Evolutionary conservation across 2,888 invertebrate genomes (phyloP).

Genomic region (Andrena marginata): DNA sequence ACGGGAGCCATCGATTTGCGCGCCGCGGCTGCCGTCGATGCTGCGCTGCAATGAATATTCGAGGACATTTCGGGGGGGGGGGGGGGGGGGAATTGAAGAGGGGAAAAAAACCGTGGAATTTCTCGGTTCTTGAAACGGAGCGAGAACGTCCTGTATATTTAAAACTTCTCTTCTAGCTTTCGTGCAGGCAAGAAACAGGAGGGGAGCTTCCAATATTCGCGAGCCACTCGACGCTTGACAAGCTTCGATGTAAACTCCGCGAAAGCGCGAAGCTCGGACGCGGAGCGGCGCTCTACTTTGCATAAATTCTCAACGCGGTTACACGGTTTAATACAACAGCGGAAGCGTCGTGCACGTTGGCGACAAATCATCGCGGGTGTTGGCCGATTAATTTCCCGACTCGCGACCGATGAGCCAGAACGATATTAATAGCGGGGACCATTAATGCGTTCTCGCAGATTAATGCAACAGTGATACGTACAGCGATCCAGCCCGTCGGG

Average conservation of each 20-base stretch:
- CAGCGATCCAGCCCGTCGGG: background rate
- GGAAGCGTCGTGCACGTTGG: background rate
- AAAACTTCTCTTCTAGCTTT: too few species aligned
- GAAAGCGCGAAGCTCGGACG: background rate
- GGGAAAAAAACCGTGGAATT: background rate
- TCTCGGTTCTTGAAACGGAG: background rate
- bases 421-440: conserved; percentile 1
- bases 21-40: background rate
- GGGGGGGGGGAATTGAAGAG: conserved; percentile 19
- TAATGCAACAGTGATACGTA: conserved; percentile 3
- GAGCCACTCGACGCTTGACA: too few species aligned
- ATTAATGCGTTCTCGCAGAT: conserved; percentile 18
- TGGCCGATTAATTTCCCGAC: conserved; percentile 5
- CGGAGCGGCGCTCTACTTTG: background rate
- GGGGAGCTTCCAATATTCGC: too few species aligned
- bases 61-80: background rate
- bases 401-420: conserved; percentile 10
- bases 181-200: too few species aligned
- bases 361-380: background rate
- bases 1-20: conserved; percentile 37
- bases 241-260: too few species aligned
- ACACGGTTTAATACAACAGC: background rate
- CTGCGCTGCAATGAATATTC: conserved; percentile 39
- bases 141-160: too few species aligned
- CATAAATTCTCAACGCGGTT: background rate